Base-by-base conservation (phyloP, 2,113 vertebrate species). In the Gambusia holbrooki region DNA sequence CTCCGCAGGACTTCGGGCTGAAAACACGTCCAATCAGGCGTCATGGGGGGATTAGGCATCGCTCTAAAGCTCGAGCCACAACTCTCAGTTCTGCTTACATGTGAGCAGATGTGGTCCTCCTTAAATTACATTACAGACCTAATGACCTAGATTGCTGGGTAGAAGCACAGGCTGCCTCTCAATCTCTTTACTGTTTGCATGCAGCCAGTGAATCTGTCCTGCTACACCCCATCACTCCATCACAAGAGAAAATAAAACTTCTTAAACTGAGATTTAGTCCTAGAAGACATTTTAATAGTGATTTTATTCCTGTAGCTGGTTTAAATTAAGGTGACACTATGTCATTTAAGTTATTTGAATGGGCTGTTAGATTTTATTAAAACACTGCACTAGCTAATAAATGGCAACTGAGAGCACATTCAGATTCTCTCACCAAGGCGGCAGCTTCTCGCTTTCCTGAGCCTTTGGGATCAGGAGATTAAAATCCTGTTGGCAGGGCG, bases 91-190 rank as follows among this genome's bases (percentile, higher is more conserved):
- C 81, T 79, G 88, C 87, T 85, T 81, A 73, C 89, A 87, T 87
- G 77, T 74, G 85, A 93, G 88, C 93, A 93, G 91, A 93, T 93
- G 91, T 91, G 92, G 84, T 32, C 40, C 83, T 88, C 79, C 87
- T 89, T 88, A 89, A 91, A 93, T 90, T 84, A 89, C 87, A 90
- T 80, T 79, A 86, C 69, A 92, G 93, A 92, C 93, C 90, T 92
- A 93, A 91, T 93, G 93, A 94, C 92, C 92, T 83, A 93, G 84
- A 93, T 93, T 87, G 76, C 83, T 66, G 74, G 60, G 83, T 68
- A 79, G 72, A 81, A 79, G 85, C 66, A 62, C 79, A 78, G 86
- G 80, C 89, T 80, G 71, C 33, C 76, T 86, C 82, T 83, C 84
- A 73, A 84, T 90, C 84, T 83, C 76, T 80, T 82, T 74, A 80